phyloP scores from a whole-genome alignment of 2,888 invertebrate species.

The Oxycera nigricornis region DNA sequence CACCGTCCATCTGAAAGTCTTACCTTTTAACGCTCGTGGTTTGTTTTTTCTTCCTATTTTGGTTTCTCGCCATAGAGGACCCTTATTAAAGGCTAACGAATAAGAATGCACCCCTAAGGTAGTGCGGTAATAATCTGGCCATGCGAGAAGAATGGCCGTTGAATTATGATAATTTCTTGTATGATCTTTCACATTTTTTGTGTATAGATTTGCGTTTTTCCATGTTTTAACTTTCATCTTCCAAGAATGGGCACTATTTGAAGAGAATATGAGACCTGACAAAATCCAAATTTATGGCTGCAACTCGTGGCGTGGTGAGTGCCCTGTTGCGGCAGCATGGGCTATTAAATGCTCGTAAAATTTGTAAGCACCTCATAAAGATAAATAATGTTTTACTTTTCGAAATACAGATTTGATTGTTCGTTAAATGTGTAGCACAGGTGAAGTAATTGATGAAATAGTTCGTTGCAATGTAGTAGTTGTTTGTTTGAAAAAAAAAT shows the following conservation, averaged over 20 bases:
- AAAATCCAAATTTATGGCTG: conserved; percentile 46
- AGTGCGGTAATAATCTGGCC: conserved; percentile 35
- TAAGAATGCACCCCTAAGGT: conserved; percentile 39
- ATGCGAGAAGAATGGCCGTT: conserved; percentile 37
- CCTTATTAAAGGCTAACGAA: conserved; percentile 34
- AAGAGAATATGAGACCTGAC: conserved; percentile 28
- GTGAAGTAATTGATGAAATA: too few relatives aligned
- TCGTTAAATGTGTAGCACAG: conserved; percentile 46
- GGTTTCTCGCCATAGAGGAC: conserved; percentile 13
- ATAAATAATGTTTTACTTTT: conserved; percentile 50
- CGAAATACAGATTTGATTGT: conserved; percentile 9
- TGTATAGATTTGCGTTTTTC: conserved; percentile 27
- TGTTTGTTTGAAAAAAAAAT: too few relatives aligned
- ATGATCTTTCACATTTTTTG: neutral
- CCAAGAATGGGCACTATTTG: conserved; percentile 28
- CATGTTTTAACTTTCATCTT: conserved; percentile 22
- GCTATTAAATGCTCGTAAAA: conserved; percentile 63
- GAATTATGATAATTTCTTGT: conserved; percentile 35
- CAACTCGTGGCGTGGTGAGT: conserved; percentile 39
- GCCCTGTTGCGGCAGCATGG: conserved; percentile 47
- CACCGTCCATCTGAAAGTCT: neutral
- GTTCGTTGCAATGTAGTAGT: too few relatives aligned
- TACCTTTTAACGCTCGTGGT: neutral
- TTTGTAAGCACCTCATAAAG: conserved; percentile 64
- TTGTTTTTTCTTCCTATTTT: neutral